phyloP scores from a whole-genome alignment of 2,888 invertebrate genomes.

The Nephrotoma flavescens region DNA sequence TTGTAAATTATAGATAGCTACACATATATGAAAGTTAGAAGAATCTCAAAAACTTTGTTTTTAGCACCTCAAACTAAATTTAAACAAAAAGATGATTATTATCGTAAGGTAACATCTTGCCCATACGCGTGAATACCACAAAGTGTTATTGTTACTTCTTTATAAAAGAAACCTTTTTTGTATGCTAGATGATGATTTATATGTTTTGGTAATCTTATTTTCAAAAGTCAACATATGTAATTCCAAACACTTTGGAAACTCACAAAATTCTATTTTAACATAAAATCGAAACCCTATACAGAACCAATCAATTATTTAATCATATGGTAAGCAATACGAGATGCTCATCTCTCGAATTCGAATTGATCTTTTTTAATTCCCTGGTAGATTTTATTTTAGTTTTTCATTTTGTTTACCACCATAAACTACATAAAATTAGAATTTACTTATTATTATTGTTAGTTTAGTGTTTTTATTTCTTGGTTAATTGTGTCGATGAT shows the following conservation, averaged over 20 bases:
- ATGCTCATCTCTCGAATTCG: neutral
- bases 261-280: neutral
- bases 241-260: neutral
- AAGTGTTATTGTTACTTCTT: neutral
- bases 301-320: neutral
- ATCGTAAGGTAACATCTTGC: neutral
- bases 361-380: neutral
- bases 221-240: neutral
- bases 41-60: neutral
- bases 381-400: neutral
- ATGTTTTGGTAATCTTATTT: neutral
- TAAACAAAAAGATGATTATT: neutral
- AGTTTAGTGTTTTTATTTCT: neutral
- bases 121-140: neutral
- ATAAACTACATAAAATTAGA: neutral
- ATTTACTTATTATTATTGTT: neutral
- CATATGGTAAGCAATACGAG: neutral
- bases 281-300: neutral
- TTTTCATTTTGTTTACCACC: neutral
- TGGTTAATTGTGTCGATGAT: neutral
- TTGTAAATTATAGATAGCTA: neutral
- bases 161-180: neutral
- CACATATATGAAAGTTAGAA: neutral
- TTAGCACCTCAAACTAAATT: neutral
- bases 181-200: neutral